Percentiles rank a stretch among this genome's conserved stretches.
phyloP scores from a whole-genome alignment of 2,113 vertebrate species.

The Cyanoderma ruficeps region DNA sequence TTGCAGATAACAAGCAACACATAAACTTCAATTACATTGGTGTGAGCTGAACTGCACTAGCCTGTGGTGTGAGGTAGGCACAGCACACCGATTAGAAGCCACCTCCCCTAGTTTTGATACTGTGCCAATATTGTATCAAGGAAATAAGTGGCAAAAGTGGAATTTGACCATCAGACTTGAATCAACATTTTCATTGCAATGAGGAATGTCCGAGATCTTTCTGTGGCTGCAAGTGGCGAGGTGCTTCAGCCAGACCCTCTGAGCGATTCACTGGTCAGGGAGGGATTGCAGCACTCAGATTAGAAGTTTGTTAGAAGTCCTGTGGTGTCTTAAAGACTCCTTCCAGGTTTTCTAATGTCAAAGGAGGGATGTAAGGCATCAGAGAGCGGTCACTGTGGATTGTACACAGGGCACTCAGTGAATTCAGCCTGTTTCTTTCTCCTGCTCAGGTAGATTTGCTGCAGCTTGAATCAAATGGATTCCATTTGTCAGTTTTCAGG shows the following conservation, averaged over 20 bases:
- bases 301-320: background rate
- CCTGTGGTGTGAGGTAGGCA: background rate
- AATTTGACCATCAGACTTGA: background rate
- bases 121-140: background rate
- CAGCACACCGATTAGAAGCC: background rate
- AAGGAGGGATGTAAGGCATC: background rate
- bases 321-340: background rate
- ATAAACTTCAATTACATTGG: background rate
- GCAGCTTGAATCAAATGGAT: background rate
- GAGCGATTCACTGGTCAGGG: background rate
- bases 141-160: background rate
- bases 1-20: background rate
- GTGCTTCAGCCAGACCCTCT: background rate
- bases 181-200: background rate
- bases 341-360: background rate
- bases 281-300: background rate
- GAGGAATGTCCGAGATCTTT: background rate
- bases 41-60: background rate
- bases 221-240: background rate
- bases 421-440: background rate
- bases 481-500: background rate
- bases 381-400: background rate
- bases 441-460: constrained; percentile 5
- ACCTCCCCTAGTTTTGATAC: background rate
- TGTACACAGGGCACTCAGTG: fast-evolving